Conservation (phyloP, 1,140 invertebrate genomes). For the Leptinotarsa texana region DNA sequence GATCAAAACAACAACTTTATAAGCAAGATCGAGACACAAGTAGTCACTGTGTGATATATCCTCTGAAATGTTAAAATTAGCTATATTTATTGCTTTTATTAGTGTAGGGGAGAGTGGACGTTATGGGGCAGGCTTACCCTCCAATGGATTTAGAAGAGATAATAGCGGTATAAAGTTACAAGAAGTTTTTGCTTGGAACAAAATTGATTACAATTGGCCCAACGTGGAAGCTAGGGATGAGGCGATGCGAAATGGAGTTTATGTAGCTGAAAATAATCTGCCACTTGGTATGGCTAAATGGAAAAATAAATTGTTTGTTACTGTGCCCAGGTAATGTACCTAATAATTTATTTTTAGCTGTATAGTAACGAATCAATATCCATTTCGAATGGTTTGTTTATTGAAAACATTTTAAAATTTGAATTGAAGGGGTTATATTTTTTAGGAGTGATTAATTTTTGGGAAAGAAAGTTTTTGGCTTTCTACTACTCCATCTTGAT, state of each 20-base stretch:
- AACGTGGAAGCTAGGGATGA: conserved; percentile 62
- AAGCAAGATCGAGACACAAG: not conserved
- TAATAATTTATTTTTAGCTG: no score
- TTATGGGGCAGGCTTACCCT: not conserved
- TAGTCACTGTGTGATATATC: not conserved
- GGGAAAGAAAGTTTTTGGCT: no score
- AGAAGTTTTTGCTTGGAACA: conserved; percentile 69
- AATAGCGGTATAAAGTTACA: conserved; percentile 51
- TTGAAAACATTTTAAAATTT: no score
- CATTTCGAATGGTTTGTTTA: no score
- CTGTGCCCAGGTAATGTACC: conserved; percentile 63
- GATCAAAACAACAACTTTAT: not conserved
- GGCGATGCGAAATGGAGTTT: conserved; percentile 66
- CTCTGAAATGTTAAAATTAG: not conserved
- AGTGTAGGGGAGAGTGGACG: not conserved
- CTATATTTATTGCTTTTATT: not conserved
- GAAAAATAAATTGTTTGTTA: conserved; percentile 77
- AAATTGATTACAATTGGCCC: conserved; percentile 72
- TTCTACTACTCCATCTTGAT: no score
- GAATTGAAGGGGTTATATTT: no score
- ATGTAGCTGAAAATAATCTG: conserved; percentile 71
- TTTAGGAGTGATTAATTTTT: no score
- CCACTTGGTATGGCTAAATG: conserved; percentile 73
- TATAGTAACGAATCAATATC: no score
- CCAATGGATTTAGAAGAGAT: not conserved